Base-by-base conservation (phyloP, 2,113 vertebrate genomes). In the Nannobrachium achirus region DNA sequence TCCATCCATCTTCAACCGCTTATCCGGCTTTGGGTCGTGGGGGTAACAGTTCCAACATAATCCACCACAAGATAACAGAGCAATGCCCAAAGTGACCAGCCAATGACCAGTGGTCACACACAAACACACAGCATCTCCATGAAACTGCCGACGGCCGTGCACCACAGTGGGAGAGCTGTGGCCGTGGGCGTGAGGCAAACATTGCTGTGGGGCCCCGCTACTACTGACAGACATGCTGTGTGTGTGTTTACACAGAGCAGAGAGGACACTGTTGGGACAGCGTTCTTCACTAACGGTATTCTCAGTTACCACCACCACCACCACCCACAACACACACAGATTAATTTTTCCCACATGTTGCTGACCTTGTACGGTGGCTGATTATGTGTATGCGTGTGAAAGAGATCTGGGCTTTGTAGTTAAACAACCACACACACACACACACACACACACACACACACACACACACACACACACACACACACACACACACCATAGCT, bases 121-220 rank as follows among this genome's bases (percentile, higher is more conserved):
- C 25, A 7, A 49, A 13, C 56, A 41, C 39, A 58, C 39, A 58
- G 33, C 55, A 40, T 3, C 56, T 71, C 66, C 46, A 69, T 72
- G 50, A 71, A 76, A 7, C 40, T 13, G 49, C 49, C 5, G 38
- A 14, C 15, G 3, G 10, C 49, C 15, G 1, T 55, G 1, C 64
- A 69, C 75, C 65, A 0, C 49, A 8, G 71, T 48, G 4, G 48
- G n/a, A 16, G 39, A 13, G 25, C 6, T 46, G 44, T 25, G 20
- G 45, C 4, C 14, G 1, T 19, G 8, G 39, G 45, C 67, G 0
- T 2, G 1, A 50, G 41, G 69, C 51, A 15, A 55, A 69, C 52
- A 56, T 3, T 8, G 41, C 69, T 39, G 58, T 56, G 53, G 13
- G 51, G 46, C 16, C 45, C 9, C 4, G n/a, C n/a, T n/a, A 1